Percentiles rank a stretch among this genome's conserved stretches.
Evolutionary conservation across 2,888 invertebrate genomes (phyloP).

Genomic region (Euproctis similis): DNA sequence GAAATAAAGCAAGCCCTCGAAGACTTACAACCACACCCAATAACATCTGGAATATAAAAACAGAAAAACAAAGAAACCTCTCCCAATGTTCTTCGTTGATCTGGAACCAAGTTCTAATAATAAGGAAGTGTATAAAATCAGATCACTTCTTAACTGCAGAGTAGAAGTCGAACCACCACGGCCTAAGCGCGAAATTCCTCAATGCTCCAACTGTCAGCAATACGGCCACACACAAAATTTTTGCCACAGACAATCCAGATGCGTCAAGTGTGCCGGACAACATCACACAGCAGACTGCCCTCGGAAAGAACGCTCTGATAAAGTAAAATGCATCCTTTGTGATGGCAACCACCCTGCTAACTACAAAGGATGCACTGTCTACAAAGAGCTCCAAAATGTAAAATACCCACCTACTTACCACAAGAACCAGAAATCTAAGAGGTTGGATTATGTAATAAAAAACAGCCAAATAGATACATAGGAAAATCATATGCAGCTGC

Average conservation of each 20-base stretch:
- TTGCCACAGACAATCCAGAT: background rate
- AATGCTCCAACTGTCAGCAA: background rate
- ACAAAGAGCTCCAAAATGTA: too few relatives aligned
- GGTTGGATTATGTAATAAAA: background rate
- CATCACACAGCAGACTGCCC: background rate
- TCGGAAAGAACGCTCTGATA: background rate
- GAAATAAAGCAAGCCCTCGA: background rate
- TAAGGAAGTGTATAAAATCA: background rate
- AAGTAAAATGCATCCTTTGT: too few relatives aligned
- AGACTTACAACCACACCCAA: background rate
- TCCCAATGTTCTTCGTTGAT: background rate
- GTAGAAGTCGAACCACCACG: background rate
- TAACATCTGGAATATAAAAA: background rate
- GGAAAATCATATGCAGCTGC: too few relatives aligned
- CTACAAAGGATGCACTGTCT: too few relatives aligned
- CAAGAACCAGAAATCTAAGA: background rate
- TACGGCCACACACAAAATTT: background rate
- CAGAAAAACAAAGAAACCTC: background rate
- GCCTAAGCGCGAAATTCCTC: background rate
- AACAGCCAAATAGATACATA: background rate
- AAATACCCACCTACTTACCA: background rate
- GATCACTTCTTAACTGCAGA: background rate
- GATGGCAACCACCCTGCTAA: too few relatives aligned
- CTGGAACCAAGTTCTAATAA: background rate
- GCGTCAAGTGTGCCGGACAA: background rate